phyloP scores from a whole-genome alignment of 2,113 vertebrate species.

The Mirounga angustirostris region DNA sequence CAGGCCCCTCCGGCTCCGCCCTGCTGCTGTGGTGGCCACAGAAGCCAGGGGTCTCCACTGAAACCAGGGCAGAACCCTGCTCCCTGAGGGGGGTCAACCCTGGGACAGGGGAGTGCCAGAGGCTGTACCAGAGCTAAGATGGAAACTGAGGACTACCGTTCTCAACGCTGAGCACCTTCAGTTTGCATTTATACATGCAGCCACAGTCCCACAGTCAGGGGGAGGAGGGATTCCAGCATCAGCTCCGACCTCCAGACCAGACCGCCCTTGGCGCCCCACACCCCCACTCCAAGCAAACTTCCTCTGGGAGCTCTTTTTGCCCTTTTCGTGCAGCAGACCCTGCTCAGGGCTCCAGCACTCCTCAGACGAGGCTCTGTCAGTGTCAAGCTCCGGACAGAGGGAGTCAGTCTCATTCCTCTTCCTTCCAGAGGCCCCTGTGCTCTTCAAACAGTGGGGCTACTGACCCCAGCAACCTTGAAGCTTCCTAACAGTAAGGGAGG shows the following conservation, averaged over 20 bases:
- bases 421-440: background rate
- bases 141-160: background rate
- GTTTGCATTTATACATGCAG: background rate
- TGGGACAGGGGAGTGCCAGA: background rate
- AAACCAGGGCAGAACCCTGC: background rate
- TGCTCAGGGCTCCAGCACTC: background rate
- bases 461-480: background rate
- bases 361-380: too few relatives aligned
- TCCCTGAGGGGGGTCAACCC: background rate
- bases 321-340: background rate
- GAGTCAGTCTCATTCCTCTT: background rate
- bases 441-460: background rate
- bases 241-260: background rate
- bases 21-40: background rate
- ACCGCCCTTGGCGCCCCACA: background rate
- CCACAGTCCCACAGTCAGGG: rapidly evolving
- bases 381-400: background rate
- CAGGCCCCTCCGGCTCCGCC: background rate
- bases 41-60: background rate
- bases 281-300: background rate
- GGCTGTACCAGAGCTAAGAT: background rate
- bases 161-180: background rate
- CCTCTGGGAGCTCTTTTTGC: background rate
- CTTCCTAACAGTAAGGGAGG: background rate
- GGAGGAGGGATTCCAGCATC: background rate